Evolutionary conservation across 2,888 invertebrate genomes (phyloP).

Genomic region (Cantharis nigra): DNA sequence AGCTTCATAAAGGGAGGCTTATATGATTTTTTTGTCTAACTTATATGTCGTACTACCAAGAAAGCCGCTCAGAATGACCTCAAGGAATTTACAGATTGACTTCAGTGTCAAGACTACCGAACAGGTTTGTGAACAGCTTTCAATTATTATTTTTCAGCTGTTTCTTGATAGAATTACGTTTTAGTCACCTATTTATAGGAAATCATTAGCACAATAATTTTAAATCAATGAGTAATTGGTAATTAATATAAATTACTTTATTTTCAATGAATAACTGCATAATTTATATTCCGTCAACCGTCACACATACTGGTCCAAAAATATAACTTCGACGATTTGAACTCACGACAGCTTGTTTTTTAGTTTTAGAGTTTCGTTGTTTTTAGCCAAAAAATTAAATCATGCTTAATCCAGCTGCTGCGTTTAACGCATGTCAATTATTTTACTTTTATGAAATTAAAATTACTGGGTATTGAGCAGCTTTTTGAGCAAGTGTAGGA

Average conservation of each 20-base stretch:
- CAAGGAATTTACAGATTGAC: slow-evolving; percentile 36
- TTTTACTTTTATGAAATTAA: not conserved
- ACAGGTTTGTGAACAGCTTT: slow-evolving; percentile 36
- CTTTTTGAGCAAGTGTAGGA: not conserved
- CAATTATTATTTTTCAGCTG: slow-evolving; percentile 26
- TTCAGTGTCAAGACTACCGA: slow-evolving; percentile 38
- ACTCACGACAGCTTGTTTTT: not conserved
- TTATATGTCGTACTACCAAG: slow-evolving; percentile 32
- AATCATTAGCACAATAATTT: not conserved
- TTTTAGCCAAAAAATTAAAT: not conserved
- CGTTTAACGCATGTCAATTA: not conserved
- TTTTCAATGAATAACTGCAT: not conserved
- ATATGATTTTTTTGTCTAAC: slow-evolving; percentile 27
- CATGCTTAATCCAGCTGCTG: not conserved
- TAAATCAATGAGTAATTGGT: not conserved
- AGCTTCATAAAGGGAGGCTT: slow-evolving; percentile 27
- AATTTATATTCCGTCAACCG: too few species aligned
- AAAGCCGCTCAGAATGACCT: slow-evolving; percentile 36
- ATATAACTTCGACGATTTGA: not conserved
- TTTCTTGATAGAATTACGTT: slow-evolving; percentile 15
- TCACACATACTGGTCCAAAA: not conserved
- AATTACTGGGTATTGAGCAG: not conserved
- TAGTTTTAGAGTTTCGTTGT: not conserved
- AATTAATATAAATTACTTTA: not conserved
- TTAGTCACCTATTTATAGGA: slow-evolving; percentile 6